Base-by-base conservation (phyloP, 2,888 invertebrate genomes). In the Eupithecia pulchellata region DNA sequence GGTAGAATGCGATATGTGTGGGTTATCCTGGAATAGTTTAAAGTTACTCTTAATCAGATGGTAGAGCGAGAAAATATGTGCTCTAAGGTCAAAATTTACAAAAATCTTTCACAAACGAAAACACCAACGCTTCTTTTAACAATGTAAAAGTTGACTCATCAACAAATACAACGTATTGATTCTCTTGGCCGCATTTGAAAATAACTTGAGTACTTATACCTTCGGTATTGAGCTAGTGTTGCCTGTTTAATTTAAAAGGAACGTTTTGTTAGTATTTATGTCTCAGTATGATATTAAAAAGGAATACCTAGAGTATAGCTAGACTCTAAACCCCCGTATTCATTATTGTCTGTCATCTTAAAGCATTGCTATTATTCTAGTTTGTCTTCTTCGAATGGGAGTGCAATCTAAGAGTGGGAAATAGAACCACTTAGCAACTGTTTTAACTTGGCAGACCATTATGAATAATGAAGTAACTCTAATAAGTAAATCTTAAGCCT, bases 41-140 rank as follows among this genome's bases (percentile, higher is more conserved):
- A 67, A 14, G 42, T 1, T 13, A 65, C 32, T 66, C 47, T 32
- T 61, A 36, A 57, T 68, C 9, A n/a, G 29, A n/a, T 32, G n/a
- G 58, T 60, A 30, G n/a, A 47, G 4, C 20, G 20, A 47, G 8
- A 47, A 9, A 47, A 11, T 9, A 47, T 42, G 9, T 42, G n/a
- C 20, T n/a, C 17, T 0, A 4, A 42, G n/a, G 1, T 36, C 1
- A 36, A 36, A 36, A 4, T 1, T 6, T 17, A n/a, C 4, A 14
- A 36, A 36, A 36, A 0, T 36, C 34, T 36, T 36, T 5, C 13
- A 52, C 11, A 52, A 25, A 20, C 4, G 47, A 47, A 47, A 52
- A 52, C 13, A 52, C 4, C 52, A 52, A 47, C 20, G 42, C 9
- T 20, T 47, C 20, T 8, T 47, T 47, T 25, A 47, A 52, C 25